A percentile compares a stretch with the other conserved stretches of the same genome.
Conservation (phyloP, 2,113 vertebrate species). For the Istiophorus platypterus region DNA sequence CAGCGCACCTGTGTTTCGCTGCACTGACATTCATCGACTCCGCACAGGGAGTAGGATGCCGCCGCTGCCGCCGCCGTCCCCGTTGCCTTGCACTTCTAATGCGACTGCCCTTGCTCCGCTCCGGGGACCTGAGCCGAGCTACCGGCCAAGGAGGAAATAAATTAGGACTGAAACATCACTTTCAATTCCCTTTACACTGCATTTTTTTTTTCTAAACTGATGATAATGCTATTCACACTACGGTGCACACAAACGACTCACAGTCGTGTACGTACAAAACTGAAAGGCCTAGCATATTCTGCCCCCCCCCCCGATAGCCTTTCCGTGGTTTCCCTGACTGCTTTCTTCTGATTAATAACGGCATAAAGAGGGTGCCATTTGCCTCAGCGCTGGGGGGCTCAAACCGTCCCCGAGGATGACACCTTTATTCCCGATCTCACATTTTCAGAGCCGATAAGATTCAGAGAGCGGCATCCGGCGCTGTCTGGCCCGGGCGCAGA, state of each 20-base stretch:
- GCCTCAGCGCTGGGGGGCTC: slow-evolving; percentile 48
- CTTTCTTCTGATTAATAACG: slow-evolving; percentile 53
- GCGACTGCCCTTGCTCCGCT: slow-evolving; percentile 39
- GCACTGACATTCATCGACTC: neutral
- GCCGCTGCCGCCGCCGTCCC: no score
- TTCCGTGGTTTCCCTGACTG: slow-evolving; percentile 38
- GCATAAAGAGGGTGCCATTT: slow-evolving; percentile 44
- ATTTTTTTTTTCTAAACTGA: slow-evolving; percentile 66
- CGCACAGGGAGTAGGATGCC: no score
- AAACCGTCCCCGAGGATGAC: slow-evolving; percentile 57
- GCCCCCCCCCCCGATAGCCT: slow-evolving; percentile 7
- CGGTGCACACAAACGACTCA: slow-evolving; percentile 18
- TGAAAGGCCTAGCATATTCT: slow-evolving; percentile 30
- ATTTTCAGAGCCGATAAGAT: slow-evolving; percentile 65
- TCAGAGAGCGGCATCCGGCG: slow-evolving; percentile 37
- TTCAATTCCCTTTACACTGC: slow-evolving; percentile 60
- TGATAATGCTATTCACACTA: slow-evolving; percentile 49
- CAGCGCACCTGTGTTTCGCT: neutral
- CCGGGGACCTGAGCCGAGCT: slow-evolving; percentile 47
- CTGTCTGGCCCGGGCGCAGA: slow-evolving; percentile 22
- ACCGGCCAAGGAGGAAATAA: slow-evolving; percentile 55
- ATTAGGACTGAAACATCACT: slow-evolving; percentile 69
- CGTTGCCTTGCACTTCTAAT: slow-evolving; percentile 48
- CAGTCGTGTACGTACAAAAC: neutral
- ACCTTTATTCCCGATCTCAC: slow-evolving; percentile 63